phyloP scores from a whole-genome alignment of 2,797 vertebrate species.

The Paramormyrops hopkinsi region DNA sequence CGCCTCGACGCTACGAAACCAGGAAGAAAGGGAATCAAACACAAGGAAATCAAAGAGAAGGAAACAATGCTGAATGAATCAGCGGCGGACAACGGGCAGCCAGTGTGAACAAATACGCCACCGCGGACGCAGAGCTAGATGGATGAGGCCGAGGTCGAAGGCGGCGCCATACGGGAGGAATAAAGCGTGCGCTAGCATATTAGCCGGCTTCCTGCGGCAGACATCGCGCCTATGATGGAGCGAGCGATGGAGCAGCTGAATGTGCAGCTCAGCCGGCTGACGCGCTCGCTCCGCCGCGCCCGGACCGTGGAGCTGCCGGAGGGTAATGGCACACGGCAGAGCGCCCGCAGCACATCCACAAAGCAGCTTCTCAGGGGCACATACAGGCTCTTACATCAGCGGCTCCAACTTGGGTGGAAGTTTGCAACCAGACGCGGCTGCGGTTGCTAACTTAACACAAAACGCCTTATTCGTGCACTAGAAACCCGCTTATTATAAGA shows the following conservation, averaged over 20 bases:
- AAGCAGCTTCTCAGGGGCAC: neutral
- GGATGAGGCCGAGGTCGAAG: conserved; percentile 37
- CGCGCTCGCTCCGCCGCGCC: conserved; percentile 86
- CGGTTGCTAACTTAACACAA: neutral
- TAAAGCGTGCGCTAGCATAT: conserved; percentile 30
- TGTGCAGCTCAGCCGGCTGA: conserved; percentile 81
- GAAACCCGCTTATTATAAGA: neutral
- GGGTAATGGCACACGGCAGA: conserved; percentile 53
- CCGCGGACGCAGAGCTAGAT: conserved; percentile 27
- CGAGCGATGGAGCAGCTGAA: conserved; percentile 95
- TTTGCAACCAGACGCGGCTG: neutral
- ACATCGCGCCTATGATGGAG: conserved; percentile 80
- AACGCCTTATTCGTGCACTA: neutral
- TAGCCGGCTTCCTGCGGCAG: conserved; percentile 25
- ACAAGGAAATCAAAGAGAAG: conserved; percentile 20
- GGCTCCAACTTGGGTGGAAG: neutral
- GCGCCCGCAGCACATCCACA: neutral
- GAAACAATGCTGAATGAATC: conserved; percentile 28
- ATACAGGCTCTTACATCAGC: neutral
- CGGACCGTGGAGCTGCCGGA: conserved; percentile 95
- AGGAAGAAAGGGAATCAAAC: conserved; percentile 46
- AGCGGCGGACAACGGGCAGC: neutral
- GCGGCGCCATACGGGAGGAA: neutral
- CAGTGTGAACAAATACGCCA: neutral
- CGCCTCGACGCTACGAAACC: conserved; percentile 44